Evolutionary conservation across 2,888 invertebrate genomes (phyloP).

Genomic region (Amorpha juglandis): DNA sequence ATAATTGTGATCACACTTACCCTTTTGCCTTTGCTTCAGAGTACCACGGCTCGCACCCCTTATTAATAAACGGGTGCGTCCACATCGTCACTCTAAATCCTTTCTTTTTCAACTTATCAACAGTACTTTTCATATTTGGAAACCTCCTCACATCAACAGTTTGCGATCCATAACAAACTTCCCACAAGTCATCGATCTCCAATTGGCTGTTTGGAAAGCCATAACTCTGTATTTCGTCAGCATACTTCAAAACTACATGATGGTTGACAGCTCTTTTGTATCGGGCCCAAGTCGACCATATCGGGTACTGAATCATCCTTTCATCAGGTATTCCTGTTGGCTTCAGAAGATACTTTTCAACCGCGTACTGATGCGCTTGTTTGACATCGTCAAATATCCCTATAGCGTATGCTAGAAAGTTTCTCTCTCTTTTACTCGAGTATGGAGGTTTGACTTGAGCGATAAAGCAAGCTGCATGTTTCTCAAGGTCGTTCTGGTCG

Average conservation of each 20-base stretch:
- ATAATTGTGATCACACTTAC: constrained; percentile 56
- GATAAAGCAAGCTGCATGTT: constrained; percentile 79
- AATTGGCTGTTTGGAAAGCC: constrained; percentile 82
- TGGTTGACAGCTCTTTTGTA: constrained; percentile 84
- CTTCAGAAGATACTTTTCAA: constrained; percentile 83
- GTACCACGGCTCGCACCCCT: constrained; percentile 81
- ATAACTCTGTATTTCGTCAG: constrained; percentile 75
- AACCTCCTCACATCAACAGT: constrained; percentile 79
- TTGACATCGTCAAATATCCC: constrained; percentile 84
- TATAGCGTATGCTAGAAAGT: constrained; percentile 83
- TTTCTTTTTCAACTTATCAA: constrained; percentile 62
- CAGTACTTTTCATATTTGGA: constrained; percentile 80
- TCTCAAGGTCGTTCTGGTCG: constrained; percentile 83
- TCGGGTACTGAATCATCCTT: constrained; percentile 83
- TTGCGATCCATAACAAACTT: constrained; percentile 86
- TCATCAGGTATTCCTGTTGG: constrained; percentile 84
- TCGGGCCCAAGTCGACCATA: constrained; percentile 88
- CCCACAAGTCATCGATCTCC: constrained; percentile 88
- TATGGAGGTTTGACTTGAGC: constrained; percentile 78
- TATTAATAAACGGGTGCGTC: constrained; percentile 87
- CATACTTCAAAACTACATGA: constrained; percentile 74
- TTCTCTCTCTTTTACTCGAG: constrained; percentile 64
- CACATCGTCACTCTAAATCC: constrained; percentile 86
- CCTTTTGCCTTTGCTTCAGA: constrained; percentile 68
- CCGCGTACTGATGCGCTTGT: constrained; percentile 84